Evolutionary conservation across 1,140 invertebrate genomes (phyloP), one percentile per base, ranked within the genome.

Genomic region (Drosophila kikkawai): DNA sequence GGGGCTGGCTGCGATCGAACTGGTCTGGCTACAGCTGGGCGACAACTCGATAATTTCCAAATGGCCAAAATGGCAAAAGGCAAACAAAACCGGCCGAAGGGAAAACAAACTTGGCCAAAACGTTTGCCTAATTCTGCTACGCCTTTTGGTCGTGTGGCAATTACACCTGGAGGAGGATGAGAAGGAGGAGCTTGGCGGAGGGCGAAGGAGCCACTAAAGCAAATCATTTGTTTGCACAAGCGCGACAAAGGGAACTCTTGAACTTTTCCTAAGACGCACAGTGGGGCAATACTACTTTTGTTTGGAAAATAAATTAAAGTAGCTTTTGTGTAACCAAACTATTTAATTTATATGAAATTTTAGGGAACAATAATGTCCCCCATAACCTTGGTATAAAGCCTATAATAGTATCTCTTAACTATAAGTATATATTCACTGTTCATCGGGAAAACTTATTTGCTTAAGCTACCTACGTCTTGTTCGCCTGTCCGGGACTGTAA

Each of bases 171-270:
- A 34, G 36, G 19, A 8, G 51, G 29, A 45, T 5, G 15, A 15
- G 13, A 34, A 39, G n/a, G 15, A 39, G 29, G 19, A 55, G 51
- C 7, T 29, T 19, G 22, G 45, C 32, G 26, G 34, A 15, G 11
- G 32, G 15, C 32, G 66, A 61, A 77, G 87, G n/a, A 51, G 26
- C 48, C 48, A 65, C 75, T 63, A 83, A 83, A 90, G 76, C 86
- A 90, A 90, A 90, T 90, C 83, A 90, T 90, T 90, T 90, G 85
- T 90, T 90, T 90, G 83, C 86, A 85, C 85, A 90, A 90, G 85
- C 85, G 85, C 66, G 85, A 74, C 70, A 73, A 78, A 90, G 80
- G 75, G 85, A 90, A 85, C 85, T 90, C 81, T 90, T 90, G 85
- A 90, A 90, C 85, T 90, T 80, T 90, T 75, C 22, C 41, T 2